A percentile compares a stretch with the other conserved stretches of the same genome.
Conservation (phyloP, 2,888 invertebrate genomes). For the Hedychridium roseum region DNA sequence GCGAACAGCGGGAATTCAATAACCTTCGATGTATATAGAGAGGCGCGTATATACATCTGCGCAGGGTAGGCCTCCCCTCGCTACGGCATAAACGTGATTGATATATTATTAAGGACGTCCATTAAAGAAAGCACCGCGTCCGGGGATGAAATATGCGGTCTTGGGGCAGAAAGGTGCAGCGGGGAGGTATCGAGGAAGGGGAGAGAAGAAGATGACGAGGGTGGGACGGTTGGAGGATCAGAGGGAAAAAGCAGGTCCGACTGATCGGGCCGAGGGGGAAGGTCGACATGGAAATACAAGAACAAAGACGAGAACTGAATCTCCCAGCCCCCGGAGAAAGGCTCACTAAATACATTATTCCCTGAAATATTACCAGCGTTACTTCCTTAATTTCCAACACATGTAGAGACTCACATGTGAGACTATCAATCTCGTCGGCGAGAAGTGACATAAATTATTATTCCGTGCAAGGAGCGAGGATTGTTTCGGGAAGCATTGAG, state of each 20-base stretch:
- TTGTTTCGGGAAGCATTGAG: too few relatives aligned
- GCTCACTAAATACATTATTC: too few relatives aligned
- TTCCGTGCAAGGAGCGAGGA: too few relatives aligned
- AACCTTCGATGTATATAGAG: constrained; percentile 34
- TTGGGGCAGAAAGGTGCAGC: constrained; percentile 21
- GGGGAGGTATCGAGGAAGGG: constrained; percentile 19
- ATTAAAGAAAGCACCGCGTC: constrained; percentile 51
- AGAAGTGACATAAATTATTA: too few relatives aligned
- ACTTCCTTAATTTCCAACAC: too few relatives aligned
- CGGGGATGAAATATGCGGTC: constrained; percentile 51
- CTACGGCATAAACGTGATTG: constrained; percentile 52
- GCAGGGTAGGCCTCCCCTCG: constrained; percentile 15
- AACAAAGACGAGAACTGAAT: constrained; percentile 33
- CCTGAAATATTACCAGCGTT: too few relatives aligned
- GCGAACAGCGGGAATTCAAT: constrained; percentile 42
- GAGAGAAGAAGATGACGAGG: constrained; percentile 8
- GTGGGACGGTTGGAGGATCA: constrained; percentile 3
- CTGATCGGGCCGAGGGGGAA: too few relatives aligned
- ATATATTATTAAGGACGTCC: constrained; percentile 58
- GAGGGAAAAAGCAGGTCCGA: constrained; percentile 4
- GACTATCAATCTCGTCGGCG: too few relatives aligned
- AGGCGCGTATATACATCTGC: background rate
- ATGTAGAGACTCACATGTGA: too few relatives aligned
- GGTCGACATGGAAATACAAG: too few relatives aligned
- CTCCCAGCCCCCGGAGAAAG: constrained; percentile 24